These are phyloP conservation scores for Butastur rufipennis DNA, from an alignment of 2,113 vertebrate genomes.

Conservation along the genomic window DNA sequence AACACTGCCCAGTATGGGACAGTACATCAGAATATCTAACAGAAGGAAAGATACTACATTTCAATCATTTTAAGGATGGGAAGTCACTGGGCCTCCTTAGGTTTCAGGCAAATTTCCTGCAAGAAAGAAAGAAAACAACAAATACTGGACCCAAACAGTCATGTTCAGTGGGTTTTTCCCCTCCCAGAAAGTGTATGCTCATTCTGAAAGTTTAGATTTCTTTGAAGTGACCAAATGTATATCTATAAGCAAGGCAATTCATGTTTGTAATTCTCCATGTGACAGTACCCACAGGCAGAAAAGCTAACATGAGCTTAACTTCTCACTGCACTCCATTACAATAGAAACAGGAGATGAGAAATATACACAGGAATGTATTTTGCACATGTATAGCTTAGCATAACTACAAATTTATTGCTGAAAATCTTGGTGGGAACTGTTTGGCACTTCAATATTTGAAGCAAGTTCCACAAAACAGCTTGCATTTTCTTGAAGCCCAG, in stretches of 20 bases:
- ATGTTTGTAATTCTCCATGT: background rate
- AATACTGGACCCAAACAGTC: background rate
- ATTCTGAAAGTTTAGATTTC: background rate
- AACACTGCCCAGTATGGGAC: background rate
- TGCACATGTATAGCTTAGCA: background rate
- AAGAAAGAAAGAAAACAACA: background rate
- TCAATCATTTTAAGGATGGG: background rate
- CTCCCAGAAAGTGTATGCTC: background rate
- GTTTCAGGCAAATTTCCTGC: background rate
- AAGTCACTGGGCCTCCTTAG: background rate
- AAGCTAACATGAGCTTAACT: background rate
- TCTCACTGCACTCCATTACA: background rate
- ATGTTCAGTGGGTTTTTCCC: too few species aligned
- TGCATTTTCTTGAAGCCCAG: background rate
- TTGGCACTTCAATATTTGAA: background rate
- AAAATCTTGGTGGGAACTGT: background rate
- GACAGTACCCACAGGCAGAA: background rate
- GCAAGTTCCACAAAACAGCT: background rate
- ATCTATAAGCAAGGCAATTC: background rate
- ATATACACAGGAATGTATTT: background rate
- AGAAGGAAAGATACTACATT: background rate
- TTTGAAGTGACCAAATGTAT: background rate
- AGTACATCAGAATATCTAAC: background rate
- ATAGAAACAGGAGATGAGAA: background rate
- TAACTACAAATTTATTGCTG: background rate